phyloP scores from a whole-genome alignment of 1,140 invertebrate genomes.

The Drosophila tani region DNA sequence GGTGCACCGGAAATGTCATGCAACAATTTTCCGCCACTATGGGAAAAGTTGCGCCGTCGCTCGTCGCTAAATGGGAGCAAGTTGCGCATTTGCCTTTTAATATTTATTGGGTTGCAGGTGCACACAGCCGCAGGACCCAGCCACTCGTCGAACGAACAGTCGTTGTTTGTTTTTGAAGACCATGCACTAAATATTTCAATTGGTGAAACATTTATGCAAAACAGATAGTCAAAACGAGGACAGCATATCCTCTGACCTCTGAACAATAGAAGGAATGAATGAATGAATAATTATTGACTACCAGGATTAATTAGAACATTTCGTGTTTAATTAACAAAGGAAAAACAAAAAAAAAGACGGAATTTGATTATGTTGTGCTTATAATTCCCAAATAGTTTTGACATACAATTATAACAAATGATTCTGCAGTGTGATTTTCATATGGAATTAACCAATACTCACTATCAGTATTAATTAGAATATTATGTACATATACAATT shows the following conservation, averaged over 20 bases:
- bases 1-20: constrained; percentile 28
- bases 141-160: neutral
- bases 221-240: constrained; percentile 7
- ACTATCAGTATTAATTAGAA: too few species aligned
- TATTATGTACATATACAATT: too few species aligned
- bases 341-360: too few species aligned
- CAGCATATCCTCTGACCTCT: neutral
- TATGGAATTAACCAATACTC: too few species aligned
- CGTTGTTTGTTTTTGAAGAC: constrained; percentile 33
- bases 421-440: too few species aligned
- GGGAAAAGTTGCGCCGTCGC: constrained; percentile 32
- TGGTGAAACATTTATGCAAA: constrained; percentile 77
- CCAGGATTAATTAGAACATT: neutral
- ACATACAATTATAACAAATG: too few species aligned
- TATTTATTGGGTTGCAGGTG: constrained; percentile 78
- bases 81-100: constrained; percentile 69
- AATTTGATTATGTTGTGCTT: too few species aligned
- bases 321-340: too few species aligned
- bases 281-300: neutral
- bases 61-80: constrained; percentile 40
- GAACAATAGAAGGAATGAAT: neutral
- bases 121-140: neutral
- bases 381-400: too few species aligned
- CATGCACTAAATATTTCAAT: constrained; percentile 77
- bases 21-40: constrained; percentile 51